These are phyloP conservation scores for Eupeodes corollae DNA, from an alignment of 1,140 invertebrate genomes.

Conservation along the genomic window DNA sequence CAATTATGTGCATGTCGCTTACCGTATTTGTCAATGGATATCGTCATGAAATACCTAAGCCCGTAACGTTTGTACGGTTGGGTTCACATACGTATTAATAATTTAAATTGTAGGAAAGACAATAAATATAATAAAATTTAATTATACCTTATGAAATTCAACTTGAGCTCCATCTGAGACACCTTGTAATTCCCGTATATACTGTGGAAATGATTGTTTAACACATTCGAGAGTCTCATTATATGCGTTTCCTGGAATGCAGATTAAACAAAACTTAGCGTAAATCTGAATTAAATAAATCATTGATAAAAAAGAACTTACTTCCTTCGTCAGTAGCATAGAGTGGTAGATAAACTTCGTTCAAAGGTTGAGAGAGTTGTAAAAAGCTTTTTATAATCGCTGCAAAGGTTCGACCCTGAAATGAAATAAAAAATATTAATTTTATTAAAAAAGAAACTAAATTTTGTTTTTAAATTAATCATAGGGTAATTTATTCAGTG, in stretches of 20 bases:
- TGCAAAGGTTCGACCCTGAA: slow-evolving; percentile 65
- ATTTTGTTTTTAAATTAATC: no score
- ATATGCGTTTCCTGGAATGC: slow-evolving; percentile 47
- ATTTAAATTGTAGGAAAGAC: no score
- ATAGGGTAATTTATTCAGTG: no score
- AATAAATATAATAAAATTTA: no score
- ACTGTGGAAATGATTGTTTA: slow-evolving; percentile 63
- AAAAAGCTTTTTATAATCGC: slow-evolving; percentile 61
- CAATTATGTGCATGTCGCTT: no score
- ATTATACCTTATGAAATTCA: slow-evolving; percentile 73
- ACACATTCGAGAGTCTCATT: slow-evolving; percentile 58
- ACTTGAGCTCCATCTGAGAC: slow-evolving; percentile 70
- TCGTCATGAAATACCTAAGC: no score
- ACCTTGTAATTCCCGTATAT: slow-evolving; percentile 70
- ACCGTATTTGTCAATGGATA: no score
- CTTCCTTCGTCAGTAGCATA: slow-evolving; percentile 57
- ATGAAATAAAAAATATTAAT: slow-evolving; percentile 15
- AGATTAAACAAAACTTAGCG: not conserved
- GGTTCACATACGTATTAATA: no score
- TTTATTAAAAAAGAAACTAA: not conserved
- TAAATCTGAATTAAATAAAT: not conserved
- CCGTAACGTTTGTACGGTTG: no score
- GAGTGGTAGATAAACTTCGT: slow-evolving; percentile 54
- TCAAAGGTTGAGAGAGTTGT: slow-evolving; percentile 47
- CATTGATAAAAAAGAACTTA: slow-evolving; percentile 15